These are phyloP conservation scores for Ranitomeya variabilis DNA, from an alignment of 2,113 vertebrate species.

Conservation along the genomic window DNA sequence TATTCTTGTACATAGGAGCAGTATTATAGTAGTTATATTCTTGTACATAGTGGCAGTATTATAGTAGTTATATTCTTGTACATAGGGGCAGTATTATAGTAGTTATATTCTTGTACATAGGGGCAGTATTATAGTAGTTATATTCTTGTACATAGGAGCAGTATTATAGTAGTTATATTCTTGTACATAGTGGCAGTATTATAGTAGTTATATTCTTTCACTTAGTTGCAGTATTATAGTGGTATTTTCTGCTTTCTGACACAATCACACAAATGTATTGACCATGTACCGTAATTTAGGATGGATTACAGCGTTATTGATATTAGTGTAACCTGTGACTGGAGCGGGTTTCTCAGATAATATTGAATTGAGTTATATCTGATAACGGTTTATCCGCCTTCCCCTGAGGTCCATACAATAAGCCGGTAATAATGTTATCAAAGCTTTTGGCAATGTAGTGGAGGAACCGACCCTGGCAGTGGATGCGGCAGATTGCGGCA, in stretches of 20 bases:
- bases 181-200: too few species aligned
- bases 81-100: too few species aligned
- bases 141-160: too few species aligned
- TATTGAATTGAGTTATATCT: background rate
- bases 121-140: too few species aligned
- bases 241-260: background rate
- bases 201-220: background rate
- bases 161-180: too few species aligned
- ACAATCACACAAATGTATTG: background rate
- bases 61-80: too few species aligned
- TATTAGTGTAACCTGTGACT: background rate
- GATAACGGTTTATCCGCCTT: background rate
- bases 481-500: background rate
- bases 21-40: too few species aligned
- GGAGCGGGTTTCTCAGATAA: background rate
- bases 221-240: background rate
- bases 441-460: background rate
- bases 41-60: too few species aligned
- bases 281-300: background rate
- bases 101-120: too few species aligned
- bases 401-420: background rate
- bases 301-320: background rate
- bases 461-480: too few species aligned
- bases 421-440: background rate
- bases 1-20: too few species aligned